Evolutionary conservation across 2,888 invertebrate species (phyloP).

Genomic region (Leucoptera coffeella): DNA sequence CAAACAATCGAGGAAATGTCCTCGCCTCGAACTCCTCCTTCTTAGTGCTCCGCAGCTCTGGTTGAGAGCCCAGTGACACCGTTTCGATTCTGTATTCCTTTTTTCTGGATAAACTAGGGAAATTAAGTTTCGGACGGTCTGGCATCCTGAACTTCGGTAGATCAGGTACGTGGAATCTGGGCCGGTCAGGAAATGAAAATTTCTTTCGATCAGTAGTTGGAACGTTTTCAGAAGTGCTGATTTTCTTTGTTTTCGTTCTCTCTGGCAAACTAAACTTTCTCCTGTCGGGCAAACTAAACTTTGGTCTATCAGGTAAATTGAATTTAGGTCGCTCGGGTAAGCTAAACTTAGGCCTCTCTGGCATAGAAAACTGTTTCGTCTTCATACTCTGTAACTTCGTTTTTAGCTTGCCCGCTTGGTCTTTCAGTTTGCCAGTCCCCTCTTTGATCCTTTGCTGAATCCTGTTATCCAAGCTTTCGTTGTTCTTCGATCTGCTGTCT

Average conservation of each 20-base stretch:
- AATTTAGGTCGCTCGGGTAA: slow-evolving; percentile 51
- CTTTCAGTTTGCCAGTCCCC: slow-evolving; percentile 64
- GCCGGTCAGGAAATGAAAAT: slow-evolving; percentile 56
- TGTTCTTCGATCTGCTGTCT: slow-evolving; percentile 46
- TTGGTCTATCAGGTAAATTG: slow-evolving; percentile 51
- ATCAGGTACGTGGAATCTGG: slow-evolving; percentile 48
- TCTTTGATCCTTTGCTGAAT: slow-evolving; percentile 61
- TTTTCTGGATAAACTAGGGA: slow-evolving; percentile 57
- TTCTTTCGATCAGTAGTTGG: slow-evolving; percentile 54
- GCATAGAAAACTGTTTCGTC: slow-evolving; percentile 45
- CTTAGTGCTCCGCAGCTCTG: slow-evolving; percentile 33
- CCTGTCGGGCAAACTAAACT: slow-evolving; percentile 51
- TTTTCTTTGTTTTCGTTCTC: slow-evolving; percentile 45
- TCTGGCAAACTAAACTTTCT: slow-evolving; percentile 62
- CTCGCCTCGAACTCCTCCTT: slow-evolving; percentile 67
- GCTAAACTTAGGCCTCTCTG: slow-evolving; percentile 46
- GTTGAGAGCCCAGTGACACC: slow-evolving; percentile 27
- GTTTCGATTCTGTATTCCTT: slow-evolving; percentile 28
- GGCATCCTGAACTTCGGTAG: slow-evolving; percentile 54
- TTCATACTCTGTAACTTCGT: slow-evolving; percentile 60
- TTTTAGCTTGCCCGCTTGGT: slow-evolving; percentile 67
- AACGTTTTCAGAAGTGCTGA: slow-evolving; percentile 46
- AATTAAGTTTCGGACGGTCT: slow-evolving; percentile 54
- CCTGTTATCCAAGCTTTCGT: slow-evolving; percentile 45
- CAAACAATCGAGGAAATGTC: slow-evolving; percentile 71